Base-by-base conservation (phyloP, 2,797 vertebrate species). In the Fistularia commersonii region DNA sequence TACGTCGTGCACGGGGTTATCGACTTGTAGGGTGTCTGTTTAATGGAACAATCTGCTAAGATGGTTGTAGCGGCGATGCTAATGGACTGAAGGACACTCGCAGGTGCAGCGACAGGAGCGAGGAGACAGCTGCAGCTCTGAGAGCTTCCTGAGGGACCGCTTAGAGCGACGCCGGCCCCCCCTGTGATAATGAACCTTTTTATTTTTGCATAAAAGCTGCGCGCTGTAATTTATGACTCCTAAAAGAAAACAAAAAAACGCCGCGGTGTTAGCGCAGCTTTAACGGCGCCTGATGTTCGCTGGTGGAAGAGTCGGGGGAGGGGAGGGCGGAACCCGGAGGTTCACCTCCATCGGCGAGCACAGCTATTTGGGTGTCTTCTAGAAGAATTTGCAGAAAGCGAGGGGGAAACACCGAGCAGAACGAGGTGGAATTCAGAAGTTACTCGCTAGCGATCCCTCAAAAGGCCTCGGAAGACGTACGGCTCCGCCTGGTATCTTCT, bases 151-250 rank as follows among this genome's bases (percentile, higher is more conserved):
- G 6, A 50, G 77, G 74, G 85, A 66, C 72, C 71, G 66, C 72
- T 83, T 74, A 79, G 59, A 55, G 62, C 51, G 62, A 48, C 7
- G 32, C 46, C 48, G 52, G 58, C n/a, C n/a, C n/a, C n/a, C 60
- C 74, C 48, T 38, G 70, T 74, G 55, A 83, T 83, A 72, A 85
- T 81, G 74, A 77, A 54, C 62, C 62, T 77, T 81, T 84, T 85
- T 60, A 69, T 54, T 74, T 62, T 79, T 58, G 67, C 69, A 75
- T 81, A 69, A 77, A 82, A 76, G 51, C 68, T 51, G 51, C 68
- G 60, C 33, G 23, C 57, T 53, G 55, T 77, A 52, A 74, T 77
- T 74, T 72, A 76, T 66, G 57, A 69, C 67, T 54, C 55, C 54
- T n/a, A n/a, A n/a, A n/a, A 5, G 10, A 40, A 40, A 40, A 5